These are phyloP conservation scores for Calyptomena viridis DNA, from an alignment of 2,113 vertebrate genomes.

Conservation along the genomic window DNA sequence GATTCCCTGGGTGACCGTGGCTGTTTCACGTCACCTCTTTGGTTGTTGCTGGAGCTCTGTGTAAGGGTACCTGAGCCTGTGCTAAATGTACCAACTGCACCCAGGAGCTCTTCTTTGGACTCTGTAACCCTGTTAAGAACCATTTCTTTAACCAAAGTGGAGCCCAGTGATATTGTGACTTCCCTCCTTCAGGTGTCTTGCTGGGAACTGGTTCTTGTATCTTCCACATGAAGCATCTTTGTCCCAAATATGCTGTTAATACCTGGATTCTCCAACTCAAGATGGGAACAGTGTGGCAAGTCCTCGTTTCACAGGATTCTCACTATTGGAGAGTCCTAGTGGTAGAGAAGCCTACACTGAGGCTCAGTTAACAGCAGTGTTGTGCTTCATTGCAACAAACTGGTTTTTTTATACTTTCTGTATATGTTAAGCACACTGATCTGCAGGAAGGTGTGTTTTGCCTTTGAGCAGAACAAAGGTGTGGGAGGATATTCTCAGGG, in stretches of 20 bases:
- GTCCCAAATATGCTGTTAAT: neutral
- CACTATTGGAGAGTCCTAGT: neutral
- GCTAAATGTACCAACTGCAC: neutral
- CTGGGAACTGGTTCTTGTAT: neutral
- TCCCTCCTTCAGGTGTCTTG: neutral
- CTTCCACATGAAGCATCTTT: neutral
- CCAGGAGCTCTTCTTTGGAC: neutral
- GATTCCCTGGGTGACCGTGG: neutral
- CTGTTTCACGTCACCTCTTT: neutral
- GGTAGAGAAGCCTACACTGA: neutral
- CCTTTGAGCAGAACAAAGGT: neutral
- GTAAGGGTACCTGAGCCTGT: neutral
- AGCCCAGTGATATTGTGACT: neutral
- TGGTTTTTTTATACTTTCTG: rapidly evolving
- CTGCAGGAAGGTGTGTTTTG: neutral
- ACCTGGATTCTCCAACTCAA: neutral
- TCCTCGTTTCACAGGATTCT: neutral
- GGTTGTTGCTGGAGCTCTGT: neutral
- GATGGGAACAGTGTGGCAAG: neutral
- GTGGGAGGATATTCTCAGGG: neutral
- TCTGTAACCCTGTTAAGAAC: neutral
- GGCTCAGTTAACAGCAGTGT: neutral
- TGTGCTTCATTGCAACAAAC: neutral
- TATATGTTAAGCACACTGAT: neutral
- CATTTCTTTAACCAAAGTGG: neutral